Conservation (phyloP, 1,140 invertebrate species). For the Notospermus geniculatus region DNA sequence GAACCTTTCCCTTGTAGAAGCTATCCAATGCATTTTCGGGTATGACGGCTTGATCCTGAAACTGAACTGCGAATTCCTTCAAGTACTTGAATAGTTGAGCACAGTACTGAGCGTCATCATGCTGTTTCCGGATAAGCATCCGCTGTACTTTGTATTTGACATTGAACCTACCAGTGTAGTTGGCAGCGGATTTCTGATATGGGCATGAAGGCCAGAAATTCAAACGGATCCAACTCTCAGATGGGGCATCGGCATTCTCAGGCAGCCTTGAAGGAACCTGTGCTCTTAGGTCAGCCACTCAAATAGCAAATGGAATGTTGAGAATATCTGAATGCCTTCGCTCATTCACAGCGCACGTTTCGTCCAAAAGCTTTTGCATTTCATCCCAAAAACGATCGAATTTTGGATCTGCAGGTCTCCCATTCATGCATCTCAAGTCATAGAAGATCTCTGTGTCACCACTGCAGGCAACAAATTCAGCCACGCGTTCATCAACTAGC, state of each 20-base stretch:
- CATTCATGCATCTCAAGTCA: not conserved
- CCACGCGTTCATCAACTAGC: not conserved
- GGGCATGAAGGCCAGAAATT: not conserved
- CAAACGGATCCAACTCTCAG: not conserved
- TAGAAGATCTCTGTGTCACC: not conserved
- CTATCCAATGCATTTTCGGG: not conserved
- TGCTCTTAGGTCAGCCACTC: not conserved
- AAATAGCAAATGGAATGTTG: not conserved
- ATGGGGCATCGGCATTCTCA: not conserved
- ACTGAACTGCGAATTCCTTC: slow-evolving; percentile 1
- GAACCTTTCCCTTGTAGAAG: not conserved
- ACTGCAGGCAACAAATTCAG: not conserved
- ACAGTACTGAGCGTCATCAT: not conserved
- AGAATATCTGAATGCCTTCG: not conserved
- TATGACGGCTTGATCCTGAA: not conserved
- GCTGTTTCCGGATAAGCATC: not conserved
- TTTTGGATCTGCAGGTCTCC: not conserved
- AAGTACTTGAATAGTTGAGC: not conserved
- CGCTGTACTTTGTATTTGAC: not conserved
- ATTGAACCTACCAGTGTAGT: not conserved
- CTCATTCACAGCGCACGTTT: not conserved
- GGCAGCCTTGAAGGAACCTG: not conserved
- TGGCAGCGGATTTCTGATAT: not conserved
- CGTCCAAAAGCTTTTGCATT: not conserved
- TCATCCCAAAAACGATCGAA: not conserved